These are phyloP conservation scores for Collichthys lucidus DNA, from an alignment of 2,113 vertebrate species.

Conservation along the genomic window DNA sequence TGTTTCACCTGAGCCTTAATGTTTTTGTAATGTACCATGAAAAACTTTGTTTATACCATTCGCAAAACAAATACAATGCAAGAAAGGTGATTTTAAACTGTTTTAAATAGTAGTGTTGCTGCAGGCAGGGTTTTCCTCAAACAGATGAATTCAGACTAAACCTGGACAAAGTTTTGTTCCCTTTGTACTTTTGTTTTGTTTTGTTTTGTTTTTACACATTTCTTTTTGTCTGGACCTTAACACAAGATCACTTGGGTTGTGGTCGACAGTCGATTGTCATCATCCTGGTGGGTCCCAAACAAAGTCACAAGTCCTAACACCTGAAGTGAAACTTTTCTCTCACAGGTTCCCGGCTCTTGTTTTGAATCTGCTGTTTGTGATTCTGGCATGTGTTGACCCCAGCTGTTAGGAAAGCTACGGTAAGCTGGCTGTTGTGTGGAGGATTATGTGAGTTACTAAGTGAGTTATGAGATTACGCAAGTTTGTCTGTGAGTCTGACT, in stretches of 20 bases:
- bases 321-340: neutral
- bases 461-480: conserved; percentile 54
- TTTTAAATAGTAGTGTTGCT: neutral
- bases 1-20: conserved; percentile 15
- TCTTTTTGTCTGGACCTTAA: neutral
- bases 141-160: neutral
- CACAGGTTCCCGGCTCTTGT: neutral
- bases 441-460: conserved; percentile 63
- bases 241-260: neutral
- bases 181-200: neutral
- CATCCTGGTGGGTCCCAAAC: neutral
- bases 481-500: conserved; percentile 32
- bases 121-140: neutral
- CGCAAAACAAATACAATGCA: neutral
- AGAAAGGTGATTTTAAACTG: neutral
- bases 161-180: neutral
- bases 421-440: conserved; percentile 46
- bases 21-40: neutral
- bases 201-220: neutral
- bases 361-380: neutral
- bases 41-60: conserved; percentile 11
- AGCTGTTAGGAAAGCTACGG: conserved; percentile 45
- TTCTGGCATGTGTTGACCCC: conserved; percentile 32
- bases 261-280: neutral
- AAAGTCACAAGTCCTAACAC: conserved; percentile 11